Conservation (phyloP, 2,888 invertebrate genomes). For the Sarcophaga carnaria region DNA sequence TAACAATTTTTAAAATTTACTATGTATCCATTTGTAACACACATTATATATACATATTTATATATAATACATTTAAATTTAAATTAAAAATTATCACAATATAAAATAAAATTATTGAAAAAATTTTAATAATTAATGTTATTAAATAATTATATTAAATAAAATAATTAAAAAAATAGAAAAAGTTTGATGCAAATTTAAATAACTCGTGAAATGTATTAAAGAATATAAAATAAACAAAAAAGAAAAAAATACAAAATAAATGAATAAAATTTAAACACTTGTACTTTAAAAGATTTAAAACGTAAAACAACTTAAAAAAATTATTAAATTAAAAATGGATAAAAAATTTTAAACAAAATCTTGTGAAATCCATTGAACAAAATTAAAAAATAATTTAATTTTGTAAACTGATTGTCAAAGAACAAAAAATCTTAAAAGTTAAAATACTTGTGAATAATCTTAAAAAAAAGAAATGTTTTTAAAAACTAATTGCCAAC, state of each 20-base stretch:
- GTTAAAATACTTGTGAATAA: neutral
- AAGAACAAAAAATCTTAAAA: constrained; percentile 4
- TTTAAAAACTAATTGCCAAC: too few species aligned
- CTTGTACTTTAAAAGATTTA: neutral
- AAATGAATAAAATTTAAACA: neutral
- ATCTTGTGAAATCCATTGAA: neutral
- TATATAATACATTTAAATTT: too few species aligned
- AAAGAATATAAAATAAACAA: neutral
- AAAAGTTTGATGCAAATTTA: too few species aligned
- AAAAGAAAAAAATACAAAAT: neutral
- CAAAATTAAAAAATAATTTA: constrained; percentile 6
- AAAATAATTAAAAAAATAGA: neutral
- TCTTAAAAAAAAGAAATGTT: neutral
- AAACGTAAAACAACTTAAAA: neutral
- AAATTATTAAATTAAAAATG: neutral
- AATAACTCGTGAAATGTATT: neutral
- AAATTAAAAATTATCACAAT: neutral
- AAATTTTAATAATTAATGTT: neutral
- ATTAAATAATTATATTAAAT: neutral
- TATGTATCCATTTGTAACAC: too few species aligned
- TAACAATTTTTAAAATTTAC: neutral
- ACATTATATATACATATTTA: too few species aligned
- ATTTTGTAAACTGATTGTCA: neutral
- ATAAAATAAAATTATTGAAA: neutral
- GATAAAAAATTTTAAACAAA: neutral